Evolutionary conservation across 35 echinoderm and acorn worm species (phyloP).

Genomic region (Chiridota heheva): DNA sequence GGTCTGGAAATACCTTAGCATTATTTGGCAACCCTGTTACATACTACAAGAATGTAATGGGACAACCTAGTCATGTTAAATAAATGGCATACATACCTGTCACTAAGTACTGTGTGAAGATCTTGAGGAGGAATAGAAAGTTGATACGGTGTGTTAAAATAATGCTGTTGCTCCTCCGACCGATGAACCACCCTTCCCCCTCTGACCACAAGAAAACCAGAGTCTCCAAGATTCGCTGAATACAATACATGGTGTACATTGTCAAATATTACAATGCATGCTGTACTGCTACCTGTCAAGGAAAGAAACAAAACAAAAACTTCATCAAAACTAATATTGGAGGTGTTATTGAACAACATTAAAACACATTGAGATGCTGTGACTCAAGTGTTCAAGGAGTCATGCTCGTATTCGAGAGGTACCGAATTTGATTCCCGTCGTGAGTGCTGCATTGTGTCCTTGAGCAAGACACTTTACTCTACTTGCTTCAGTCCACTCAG

Average conservation of each 20-base stretch:
- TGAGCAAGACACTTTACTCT: too few relatives aligned
- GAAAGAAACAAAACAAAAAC: constrained; percentile 2
- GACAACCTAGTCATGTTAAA: too few relatives aligned
- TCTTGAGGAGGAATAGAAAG: constrained; percentile 95
- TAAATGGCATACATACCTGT: too few relatives aligned
- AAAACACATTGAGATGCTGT: not conserved
- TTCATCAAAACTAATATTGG: not conserved
- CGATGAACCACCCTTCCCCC: constrained; percentile 79
- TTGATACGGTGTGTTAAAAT: constrained; percentile 96
- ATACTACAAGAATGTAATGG: too few relatives aligned
- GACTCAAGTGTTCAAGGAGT: too few relatives aligned
- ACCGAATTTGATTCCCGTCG: too few relatives aligned
- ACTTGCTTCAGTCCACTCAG: too few relatives aligned
- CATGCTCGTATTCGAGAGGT: too few relatives aligned
- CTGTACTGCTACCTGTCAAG: constrained; percentile 91
- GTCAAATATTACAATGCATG: constrained; percentile 92
- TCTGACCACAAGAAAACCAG: constrained; percentile 89
- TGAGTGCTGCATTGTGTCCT: too few relatives aligned
- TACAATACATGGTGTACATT: constrained; percentile 75
- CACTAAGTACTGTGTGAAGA: constrained; percentile 81
- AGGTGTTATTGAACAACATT: too few relatives aligned
- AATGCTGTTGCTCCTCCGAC: constrained; percentile 95
- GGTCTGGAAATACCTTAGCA: too few relatives aligned
- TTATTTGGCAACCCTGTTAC: too few relatives aligned
- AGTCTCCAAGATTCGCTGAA: constrained; percentile 93